phyloP scores from a whole-genome alignment of 2,113 vertebrate genomes.

The Platycercus adscitus region DNA sequence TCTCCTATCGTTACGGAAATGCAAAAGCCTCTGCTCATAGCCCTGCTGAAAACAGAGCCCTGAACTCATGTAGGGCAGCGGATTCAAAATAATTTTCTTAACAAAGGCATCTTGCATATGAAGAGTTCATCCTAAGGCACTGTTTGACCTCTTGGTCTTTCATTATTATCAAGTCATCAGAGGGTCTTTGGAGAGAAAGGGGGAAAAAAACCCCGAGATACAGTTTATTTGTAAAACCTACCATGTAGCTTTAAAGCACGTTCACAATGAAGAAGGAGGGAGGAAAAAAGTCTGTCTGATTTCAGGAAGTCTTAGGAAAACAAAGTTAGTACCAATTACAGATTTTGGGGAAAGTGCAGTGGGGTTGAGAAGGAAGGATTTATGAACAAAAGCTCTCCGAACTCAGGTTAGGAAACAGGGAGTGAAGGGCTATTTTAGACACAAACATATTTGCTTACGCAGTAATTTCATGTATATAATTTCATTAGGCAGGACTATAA shows the following conservation, averaged over 20 bases:
- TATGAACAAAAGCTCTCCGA: constrained; percentile 30
- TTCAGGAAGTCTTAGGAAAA: constrained; percentile 38
- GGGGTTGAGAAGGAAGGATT: not conserved
- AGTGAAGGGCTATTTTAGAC: not conserved
- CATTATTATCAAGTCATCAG: constrained; percentile 68
- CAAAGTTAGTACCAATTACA: constrained; percentile 12
- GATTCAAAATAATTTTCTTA: constrained; percentile 74
- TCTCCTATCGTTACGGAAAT: constrained; percentile 44
- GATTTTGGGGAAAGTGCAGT: constrained; percentile 13
- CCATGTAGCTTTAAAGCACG: constrained; percentile 15
- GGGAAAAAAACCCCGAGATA: not conserved
- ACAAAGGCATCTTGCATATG: constrained; percentile 65
- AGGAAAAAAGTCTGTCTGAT: constrained; percentile 4
- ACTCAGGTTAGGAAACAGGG: not conserved
- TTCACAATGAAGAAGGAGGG: not conserved
- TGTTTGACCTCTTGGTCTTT: constrained; percentile 69
- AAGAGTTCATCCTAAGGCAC: constrained; percentile 65
- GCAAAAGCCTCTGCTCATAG: constrained; percentile 45
- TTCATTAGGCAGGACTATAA: not conserved
- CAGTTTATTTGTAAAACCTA: constrained; percentile 63
- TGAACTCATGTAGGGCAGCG: constrained; percentile 60
- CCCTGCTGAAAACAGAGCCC: constrained; percentile 52
- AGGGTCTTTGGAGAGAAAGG: constrained; percentile 56
- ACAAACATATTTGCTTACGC: constrained; percentile 45
- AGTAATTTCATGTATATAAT: constrained; percentile 16